phyloP scores from a whole-genome alignment of 1,140 invertebrate species.

The Bathynomus jamesi region DNA sequence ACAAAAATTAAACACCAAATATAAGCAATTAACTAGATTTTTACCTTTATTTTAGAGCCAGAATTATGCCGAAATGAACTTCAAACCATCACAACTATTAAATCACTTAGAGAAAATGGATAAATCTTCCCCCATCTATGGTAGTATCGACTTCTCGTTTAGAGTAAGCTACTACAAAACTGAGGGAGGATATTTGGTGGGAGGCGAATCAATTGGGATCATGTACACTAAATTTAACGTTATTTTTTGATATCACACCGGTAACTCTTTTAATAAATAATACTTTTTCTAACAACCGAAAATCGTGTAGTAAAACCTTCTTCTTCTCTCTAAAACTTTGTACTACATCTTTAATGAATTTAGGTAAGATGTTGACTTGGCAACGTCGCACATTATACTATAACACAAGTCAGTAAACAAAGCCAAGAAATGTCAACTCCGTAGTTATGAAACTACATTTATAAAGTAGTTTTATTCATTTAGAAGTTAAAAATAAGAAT shows the following conservation, averaged over 20 bases:
- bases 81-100: too few species aligned
- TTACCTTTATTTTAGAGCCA: neutral
- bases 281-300: neutral
- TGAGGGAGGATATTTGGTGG: neutral
- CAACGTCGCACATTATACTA: neutral
- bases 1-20: neutral
- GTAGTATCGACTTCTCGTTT: neutral
- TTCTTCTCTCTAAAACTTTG: neutral
- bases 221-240: neutral
- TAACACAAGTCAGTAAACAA: neutral
- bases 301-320: neutral
- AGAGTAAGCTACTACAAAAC: neutral
- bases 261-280: neutral
- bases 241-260: neutral
- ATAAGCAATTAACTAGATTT: neutral
- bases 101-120: neutral
- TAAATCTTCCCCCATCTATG: neutral
- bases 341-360: neutral
- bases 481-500: neutral
- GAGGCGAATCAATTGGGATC: neutral
- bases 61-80: too few species aligned
- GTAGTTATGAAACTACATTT: neutral
- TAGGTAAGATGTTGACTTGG: neutral
- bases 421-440: too few species aligned
- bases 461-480: neutral